These are phyloP conservation scores for Amiota mariae DNA, from an alignment of 2,888 invertebrate genomes.

Conservation along the genomic window DNA sequence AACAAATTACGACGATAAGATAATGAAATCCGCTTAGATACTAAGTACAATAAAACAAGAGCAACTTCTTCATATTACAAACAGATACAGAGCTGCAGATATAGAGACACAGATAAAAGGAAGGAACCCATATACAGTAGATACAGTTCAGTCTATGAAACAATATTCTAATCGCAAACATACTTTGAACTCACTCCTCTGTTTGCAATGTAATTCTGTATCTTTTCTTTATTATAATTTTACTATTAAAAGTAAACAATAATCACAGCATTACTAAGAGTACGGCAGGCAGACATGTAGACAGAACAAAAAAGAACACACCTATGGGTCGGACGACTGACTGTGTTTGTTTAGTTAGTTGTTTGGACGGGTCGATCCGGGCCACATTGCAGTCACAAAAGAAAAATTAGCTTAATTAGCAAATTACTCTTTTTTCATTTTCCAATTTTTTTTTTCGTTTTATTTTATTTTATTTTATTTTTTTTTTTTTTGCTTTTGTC, in stretches of 20 bases:
- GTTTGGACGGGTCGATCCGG: no score
- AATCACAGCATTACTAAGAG: conserved; percentile 43
- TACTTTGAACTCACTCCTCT: not conserved
- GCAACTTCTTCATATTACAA: conserved; percentile 12
- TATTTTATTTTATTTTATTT: conserved; percentile 37
- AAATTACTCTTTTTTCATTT: conserved; percentile 56
- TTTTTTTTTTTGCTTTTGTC: not conserved
- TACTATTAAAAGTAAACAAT: conserved; percentile 60
- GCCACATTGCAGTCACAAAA: conserved; percentile 50
- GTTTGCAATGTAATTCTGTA: not conserved
- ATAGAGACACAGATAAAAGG: no score
- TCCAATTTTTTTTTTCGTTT: conserved; percentile 31
- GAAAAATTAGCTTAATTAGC: conserved; percentile 64
- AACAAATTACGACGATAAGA: conserved; percentile 53
- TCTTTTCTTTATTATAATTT: conserved; percentile 42
- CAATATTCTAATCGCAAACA: no score
- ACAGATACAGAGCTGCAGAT: not conserved
- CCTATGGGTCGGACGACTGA: no score
- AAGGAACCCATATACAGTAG: no score
- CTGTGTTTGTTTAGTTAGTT: no score
- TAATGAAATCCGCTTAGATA: conserved; percentile 66
- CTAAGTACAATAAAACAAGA: conserved; percentile 31
- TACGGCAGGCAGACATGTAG: no score
- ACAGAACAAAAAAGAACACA: no score
- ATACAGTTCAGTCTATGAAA: no score